phyloP scores from a whole-genome alignment of 2,113 vertebrate genomes.

The Gambusia affinis region DNA sequence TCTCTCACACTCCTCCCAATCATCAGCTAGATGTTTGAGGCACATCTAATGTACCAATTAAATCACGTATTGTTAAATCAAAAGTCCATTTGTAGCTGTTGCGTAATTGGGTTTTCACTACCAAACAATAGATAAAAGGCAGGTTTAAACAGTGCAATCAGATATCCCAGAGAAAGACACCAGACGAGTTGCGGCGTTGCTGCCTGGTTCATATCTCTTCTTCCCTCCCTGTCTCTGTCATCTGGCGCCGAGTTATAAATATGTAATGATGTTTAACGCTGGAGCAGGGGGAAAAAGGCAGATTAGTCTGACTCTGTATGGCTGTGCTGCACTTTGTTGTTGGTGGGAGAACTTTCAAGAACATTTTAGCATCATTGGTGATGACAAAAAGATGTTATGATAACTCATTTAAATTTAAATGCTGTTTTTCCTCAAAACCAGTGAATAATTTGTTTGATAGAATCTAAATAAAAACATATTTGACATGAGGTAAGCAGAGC shows the following conservation, averaged over 20 bases:
- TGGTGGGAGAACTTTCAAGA: conserved; percentile 59
- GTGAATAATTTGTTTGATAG: conserved; percentile 3
- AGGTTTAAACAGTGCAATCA: conserved; percentile 75
- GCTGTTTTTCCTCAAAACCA: conserved; percentile 37
- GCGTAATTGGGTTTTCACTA: conserved; percentile 74
- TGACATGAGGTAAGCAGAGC: conserved; percentile 4
- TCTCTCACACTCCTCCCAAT: conserved; percentile 22
- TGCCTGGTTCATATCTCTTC: conserved; percentile 66
- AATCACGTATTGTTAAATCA: conserved; percentile 76
- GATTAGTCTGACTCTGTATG: conserved; percentile 71
- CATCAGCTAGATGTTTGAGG: conserved; percentile 56
- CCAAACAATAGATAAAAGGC: conserved; percentile 68
- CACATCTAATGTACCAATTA: conserved; percentile 73
- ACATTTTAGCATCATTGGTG: conserved; percentile 61
- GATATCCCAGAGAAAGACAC: conserved; percentile 71
- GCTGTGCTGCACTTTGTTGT: conserved; percentile 59
- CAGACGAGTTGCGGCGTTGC: conserved; percentile 66
- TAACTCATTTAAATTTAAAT: conserved; percentile 37
- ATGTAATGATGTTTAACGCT: conserved; percentile 81
- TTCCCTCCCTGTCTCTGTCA: conserved; percentile 71
- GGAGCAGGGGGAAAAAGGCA: conserved; percentile 70
- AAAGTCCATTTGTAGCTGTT: conserved; percentile 73
- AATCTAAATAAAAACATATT: conserved; percentile 31
- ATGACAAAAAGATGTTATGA: conserved; percentile 41
- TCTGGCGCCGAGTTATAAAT: conserved; percentile 81